Conservation (phyloP, 2,797 vertebrate species). For the Pseudomugil tenellus region DNA sequence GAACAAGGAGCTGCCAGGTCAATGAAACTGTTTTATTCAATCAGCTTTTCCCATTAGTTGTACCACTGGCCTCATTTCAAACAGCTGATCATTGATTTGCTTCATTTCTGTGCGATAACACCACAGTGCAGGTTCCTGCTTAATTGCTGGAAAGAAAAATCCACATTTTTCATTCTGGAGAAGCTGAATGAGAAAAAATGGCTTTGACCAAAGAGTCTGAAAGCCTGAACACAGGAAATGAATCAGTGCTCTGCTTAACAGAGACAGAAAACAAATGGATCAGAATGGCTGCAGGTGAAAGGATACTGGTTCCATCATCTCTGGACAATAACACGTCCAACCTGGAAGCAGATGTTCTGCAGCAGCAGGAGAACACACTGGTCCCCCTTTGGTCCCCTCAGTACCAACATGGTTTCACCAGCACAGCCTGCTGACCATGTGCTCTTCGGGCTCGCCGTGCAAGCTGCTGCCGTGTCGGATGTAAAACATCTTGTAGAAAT, state of each 20-base stretch:
- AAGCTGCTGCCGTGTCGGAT: too few relatives aligned
- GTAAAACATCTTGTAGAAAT: too few relatives aligned
- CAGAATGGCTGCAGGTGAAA: too few relatives aligned
- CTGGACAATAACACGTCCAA: too few relatives aligned
- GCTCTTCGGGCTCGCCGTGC: too few relatives aligned
- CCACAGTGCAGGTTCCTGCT: conserved; percentile 7
- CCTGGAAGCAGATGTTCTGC: too few relatives aligned
- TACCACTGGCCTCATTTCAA: conserved; percentile 23
- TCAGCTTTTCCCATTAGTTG: conserved; percentile 22
- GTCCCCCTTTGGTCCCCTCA: too few relatives aligned
- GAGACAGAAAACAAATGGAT: too few relatives aligned
- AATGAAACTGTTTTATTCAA: conserved; percentile 27
- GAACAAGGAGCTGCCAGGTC: conserved; percentile 22
- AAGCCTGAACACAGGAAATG: background rate
- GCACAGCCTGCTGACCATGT: too few relatives aligned
- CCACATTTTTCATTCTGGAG: background rate
- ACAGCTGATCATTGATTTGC: conserved; percentile 31
- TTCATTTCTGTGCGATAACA: conserved; percentile 1
- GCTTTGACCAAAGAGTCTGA: background rate
- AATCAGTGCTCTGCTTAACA: background rate
- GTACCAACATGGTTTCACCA: too few relatives aligned
- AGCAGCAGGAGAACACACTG: too few relatives aligned
- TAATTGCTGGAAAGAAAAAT: conserved; percentile 1
- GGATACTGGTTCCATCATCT: too few relatives aligned
- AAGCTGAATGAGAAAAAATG: background rate